Base-by-base conservation (phyloP, 2,113 vertebrate species). In the Petrocephalus microphthalmus region DNA sequence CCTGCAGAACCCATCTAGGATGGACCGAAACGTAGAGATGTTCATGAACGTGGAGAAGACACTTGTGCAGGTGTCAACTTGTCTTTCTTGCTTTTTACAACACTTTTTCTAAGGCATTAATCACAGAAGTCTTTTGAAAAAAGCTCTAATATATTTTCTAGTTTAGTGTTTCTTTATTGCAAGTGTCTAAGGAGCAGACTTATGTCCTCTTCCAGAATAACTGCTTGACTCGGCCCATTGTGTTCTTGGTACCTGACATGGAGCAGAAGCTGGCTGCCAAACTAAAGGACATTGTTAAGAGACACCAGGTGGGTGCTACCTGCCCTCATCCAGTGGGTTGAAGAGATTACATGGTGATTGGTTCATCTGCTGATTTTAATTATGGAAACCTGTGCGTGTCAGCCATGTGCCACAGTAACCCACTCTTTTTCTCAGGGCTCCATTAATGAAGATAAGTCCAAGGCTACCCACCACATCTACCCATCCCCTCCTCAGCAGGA, bases 21-120 rank as follows among this genome's bases (percentile, higher is more conserved):
- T 97, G 93, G 98, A 99, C 87, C 97, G 97, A 1, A 99, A 99
- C 0, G 95, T 99, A 82, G 98, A 99, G 94, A 99, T 99, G 98
- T 99, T 99, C 89, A 95, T 96, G 94, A 95, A 94, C 60, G 97
- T 99, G 88, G 97, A 99, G 94, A 97, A 96, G 89, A 96, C 97
- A 0, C 93, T 99, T 78, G 95, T 97, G 87, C 98, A 99, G 97
- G 98, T 97, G 11, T 54, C 49, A 49, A 10, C 81, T 20, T 57
- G 52, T 54, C 15, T 33, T 5, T 85, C 84, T 85, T 85, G 1
- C 49, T 15, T 17, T 56, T 85, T 33, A 11, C n/a, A 29, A 3
- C 52, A 6, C 6, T 37, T 49, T 53, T 29, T 85, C 0, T 53
- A 53, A 53, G 7, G 49, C 25, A n/a, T n/a, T 29, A 25, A 29